These are phyloP conservation scores for Novumbra hubbsi DNA, from an alignment of 2,797 vertebrate genomes.

Conservation along the genomic window DNA sequence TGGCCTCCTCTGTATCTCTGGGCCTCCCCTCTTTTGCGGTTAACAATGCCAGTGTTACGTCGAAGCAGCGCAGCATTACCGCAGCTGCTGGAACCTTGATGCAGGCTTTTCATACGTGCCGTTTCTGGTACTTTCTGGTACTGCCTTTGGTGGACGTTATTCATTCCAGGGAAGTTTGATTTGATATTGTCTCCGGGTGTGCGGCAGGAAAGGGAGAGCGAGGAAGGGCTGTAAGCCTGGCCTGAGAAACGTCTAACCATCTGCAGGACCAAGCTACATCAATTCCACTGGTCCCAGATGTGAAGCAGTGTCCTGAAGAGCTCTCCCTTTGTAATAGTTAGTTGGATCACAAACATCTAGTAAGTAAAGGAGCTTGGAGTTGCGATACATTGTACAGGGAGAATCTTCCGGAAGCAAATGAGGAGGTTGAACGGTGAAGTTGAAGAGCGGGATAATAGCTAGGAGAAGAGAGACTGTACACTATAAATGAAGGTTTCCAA, in stretches of 20 bases:
- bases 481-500: conserved; percentile 14
- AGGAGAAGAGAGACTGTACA: not conserved
- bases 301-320: not conserved
- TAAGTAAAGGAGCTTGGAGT: not conserved
- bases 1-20: not conserved
- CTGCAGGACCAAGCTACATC: not conserved
- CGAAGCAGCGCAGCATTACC: not conserved
- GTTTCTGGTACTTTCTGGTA: too few species aligned
- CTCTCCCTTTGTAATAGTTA: not conserved
- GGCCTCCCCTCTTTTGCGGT: not conserved
- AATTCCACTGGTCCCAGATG: not conserved
- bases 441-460: conserved; percentile 3
- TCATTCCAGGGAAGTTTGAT: not conserved
- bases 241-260: not conserved
- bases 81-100: not conserved
- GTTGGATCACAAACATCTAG: not conserved
- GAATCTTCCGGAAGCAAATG: not conserved
- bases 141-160: not conserved
- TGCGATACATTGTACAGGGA: not conserved
- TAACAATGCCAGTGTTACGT: not conserved
- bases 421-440: conserved; percentile 14
- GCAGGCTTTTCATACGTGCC: not conserved
- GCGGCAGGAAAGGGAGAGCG: not conserved
- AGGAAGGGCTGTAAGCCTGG: not conserved
- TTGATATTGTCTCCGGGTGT: not conserved